phyloP scores from a whole-genome alignment of 2,113 vertebrate genomes.

The Anhinga anhinga region DNA sequence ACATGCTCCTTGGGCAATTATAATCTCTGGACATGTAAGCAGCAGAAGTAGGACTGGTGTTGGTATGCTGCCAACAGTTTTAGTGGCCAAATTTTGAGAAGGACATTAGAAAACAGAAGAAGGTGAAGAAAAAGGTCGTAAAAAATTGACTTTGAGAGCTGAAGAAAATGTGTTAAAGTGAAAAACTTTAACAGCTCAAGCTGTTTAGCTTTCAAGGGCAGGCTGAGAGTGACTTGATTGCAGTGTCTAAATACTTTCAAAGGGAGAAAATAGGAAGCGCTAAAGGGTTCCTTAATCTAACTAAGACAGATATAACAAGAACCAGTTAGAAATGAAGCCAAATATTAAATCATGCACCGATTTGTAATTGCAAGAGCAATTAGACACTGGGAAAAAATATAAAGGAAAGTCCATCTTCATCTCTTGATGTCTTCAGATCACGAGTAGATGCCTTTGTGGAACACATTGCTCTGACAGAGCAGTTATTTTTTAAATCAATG shows the following conservation, averaged over 20 bases:
- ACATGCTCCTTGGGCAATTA: background rate
- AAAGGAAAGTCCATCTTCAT: background rate
- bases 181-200: constrained; percentile 8
- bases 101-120: background rate
- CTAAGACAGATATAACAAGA: background rate
- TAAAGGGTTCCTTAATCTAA: background rate
- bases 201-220: constrained; percentile 8
- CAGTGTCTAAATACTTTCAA: constrained; percentile 6
- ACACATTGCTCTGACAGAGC: background rate
- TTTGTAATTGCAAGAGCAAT: constrained; percentile 21
- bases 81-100: constrained; percentile 1
- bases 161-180: background rate
- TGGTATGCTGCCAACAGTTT: background rate
- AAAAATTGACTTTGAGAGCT: constrained; percentile 7
- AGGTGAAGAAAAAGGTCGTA: background rate
- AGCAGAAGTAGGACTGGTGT: background rate
- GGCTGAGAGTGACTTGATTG: background rate
- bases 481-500: constrained; percentile 21
- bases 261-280: background rate
- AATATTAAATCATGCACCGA: constrained; percentile 29
- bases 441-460: background rate
- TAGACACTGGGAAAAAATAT: background rate
- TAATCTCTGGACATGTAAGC: background rate
- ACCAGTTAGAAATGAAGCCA: background rate
- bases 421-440: background rate